Percentiles rank a stretch among this genome's conserved stretches.
These are phyloP conservation scores for Grantiella picta DNA, from an alignment of 2,113 vertebrate species.

Conservation along the genomic window DNA sequence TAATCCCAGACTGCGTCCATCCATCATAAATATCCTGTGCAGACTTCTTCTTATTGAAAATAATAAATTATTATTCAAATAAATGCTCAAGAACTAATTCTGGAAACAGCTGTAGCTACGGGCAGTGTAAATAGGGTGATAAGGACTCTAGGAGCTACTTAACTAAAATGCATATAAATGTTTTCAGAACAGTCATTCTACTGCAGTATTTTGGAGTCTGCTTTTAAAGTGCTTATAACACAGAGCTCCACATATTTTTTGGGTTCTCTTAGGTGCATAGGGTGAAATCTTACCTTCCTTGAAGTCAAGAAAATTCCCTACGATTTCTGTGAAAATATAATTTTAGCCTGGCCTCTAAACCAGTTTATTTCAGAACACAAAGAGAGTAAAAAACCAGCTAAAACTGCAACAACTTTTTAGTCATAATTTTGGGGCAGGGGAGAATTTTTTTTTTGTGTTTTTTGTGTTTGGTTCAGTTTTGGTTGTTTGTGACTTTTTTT, in stretches of 20 bases:
- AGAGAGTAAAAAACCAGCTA: not conserved
- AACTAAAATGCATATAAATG: not conserved
- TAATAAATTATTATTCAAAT: not conserved
- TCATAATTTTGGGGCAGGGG: not conserved
- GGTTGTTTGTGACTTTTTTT: not conserved
- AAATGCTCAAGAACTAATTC: not conserved
- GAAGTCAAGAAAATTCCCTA: not conserved
- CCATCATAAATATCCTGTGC: not conserved
- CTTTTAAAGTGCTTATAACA: not conserved
- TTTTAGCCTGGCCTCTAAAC: not conserved
- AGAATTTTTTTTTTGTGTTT: not conserved
- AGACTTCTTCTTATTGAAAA: not conserved
- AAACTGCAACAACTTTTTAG: not conserved
- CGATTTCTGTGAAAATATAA: not conserved
- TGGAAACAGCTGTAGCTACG: not conserved
- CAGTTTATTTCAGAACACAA: not conserved
- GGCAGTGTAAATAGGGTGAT: not conserved
- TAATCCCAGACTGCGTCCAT: not conserved
- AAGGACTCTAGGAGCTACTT: not conserved
- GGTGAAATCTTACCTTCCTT: not conserved
- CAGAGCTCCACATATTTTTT: not conserved
- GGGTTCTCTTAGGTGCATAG: not conserved
- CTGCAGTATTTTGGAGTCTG: not conserved
- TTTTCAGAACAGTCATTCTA: not conserved
- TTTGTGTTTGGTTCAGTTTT: not conserved